Evolutionary conservation across 2,888 invertebrate genomes (phyloP).

Genomic region (Nematopogon swammerdamellus): DNA sequence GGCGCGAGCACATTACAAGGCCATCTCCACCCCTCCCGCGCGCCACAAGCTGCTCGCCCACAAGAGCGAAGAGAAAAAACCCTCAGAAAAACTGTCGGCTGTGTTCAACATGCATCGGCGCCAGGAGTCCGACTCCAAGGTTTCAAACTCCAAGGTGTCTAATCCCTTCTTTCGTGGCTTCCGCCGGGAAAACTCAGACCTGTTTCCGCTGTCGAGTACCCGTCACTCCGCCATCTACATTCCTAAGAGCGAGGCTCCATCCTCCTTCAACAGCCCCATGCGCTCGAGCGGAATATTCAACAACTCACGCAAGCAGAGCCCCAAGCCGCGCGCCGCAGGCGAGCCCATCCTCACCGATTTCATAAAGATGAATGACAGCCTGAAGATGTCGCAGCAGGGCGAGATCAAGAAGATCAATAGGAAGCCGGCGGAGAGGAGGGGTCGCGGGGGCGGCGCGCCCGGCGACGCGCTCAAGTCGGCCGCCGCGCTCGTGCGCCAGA

Average conservation of each 20-base stretch:
- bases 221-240: constrained; percentile 72
- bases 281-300: constrained; percentile 69
- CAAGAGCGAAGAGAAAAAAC: constrained; percentile 33
- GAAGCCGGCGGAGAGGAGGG: constrained; percentile 24
- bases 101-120: constrained; percentile 61
- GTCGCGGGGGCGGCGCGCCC: constrained; percentile 27
- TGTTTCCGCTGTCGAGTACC: constrained; percentile 70
- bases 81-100: constrained; percentile 43
- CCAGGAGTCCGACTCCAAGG: constrained; percentile 69
- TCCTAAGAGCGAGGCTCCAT: constrained; percentile 52
- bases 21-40: constrained; percentile 39
- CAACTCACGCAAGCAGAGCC: constrained; percentile 60
- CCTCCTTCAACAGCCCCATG: constrained; percentile 44
- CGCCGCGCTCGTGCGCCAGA: constrained; percentile 40
- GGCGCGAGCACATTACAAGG: constrained; percentile 42
- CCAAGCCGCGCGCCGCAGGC: constrained; percentile 43
- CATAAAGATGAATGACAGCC: constrained; percentile 53
- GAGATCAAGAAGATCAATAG: constrained; percentile 34
- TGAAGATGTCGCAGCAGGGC: constrained; percentile 42
- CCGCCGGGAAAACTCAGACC: constrained; percentile 80
- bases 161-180: constrained; percentile 75
- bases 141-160: constrained; percentile 65
- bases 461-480: constrained; percentile 41
- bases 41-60: constrained; percentile 36
- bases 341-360: constrained; percentile 73